These are phyloP conservation scores for Azorinus chamasolen DNA, from an alignment of 2,888 invertebrate species.

Conservation along the genomic window DNA sequence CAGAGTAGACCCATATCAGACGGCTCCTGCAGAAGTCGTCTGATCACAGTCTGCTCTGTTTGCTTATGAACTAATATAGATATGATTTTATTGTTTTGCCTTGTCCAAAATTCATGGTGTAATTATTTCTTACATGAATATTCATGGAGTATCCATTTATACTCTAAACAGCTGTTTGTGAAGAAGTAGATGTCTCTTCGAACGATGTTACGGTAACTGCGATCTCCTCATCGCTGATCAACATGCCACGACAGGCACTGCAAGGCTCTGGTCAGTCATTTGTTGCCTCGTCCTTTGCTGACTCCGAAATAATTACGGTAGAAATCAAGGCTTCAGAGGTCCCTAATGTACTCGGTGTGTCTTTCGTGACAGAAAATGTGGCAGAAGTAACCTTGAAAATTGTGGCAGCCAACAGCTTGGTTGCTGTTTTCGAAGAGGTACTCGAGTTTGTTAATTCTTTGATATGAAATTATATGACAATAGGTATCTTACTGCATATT, in stretches of 20 bases:
- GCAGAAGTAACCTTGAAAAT: slow-evolving; percentile 10
- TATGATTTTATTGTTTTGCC: too few relatives aligned
- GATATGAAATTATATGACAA: too few relatives aligned
- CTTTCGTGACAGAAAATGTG: slow-evolving; percentile 15
- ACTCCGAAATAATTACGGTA: slow-evolving; percentile 14
- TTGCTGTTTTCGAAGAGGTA: slow-evolving; percentile 29
- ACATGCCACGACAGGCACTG: slow-evolving; percentile 22
- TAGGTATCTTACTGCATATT: too few relatives aligned
- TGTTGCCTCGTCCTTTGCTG: slow-evolving; percentile 17
- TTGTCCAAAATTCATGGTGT: too few relatives aligned
- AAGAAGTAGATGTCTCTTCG: slow-evolving; percentile 8
- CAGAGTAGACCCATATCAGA: too few relatives aligned
- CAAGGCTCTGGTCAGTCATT: slow-evolving; percentile 17
- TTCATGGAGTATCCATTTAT: too few relatives aligned
- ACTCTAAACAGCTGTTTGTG: slow-evolving; percentile 9
- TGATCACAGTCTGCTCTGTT: too few relatives aligned
- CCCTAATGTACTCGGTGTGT: slow-evolving; percentile 11
- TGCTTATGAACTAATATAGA: too few relatives aligned
- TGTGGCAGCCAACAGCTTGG: slow-evolving; percentile 6
- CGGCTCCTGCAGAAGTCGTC: too few relatives aligned
- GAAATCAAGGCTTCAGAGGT: slow-evolving; percentile 2
- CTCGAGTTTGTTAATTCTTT: neutral
- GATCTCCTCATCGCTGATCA: slow-evolving; percentile 14
- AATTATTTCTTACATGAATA: too few relatives aligned
- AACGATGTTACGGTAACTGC: slow-evolving; percentile 9